A percentile compares a stretch with the other conserved stretches of the same genome.
Conservation (phyloP, 2,797 vertebrate genomes). For the Rhincodon typus region DNA sequence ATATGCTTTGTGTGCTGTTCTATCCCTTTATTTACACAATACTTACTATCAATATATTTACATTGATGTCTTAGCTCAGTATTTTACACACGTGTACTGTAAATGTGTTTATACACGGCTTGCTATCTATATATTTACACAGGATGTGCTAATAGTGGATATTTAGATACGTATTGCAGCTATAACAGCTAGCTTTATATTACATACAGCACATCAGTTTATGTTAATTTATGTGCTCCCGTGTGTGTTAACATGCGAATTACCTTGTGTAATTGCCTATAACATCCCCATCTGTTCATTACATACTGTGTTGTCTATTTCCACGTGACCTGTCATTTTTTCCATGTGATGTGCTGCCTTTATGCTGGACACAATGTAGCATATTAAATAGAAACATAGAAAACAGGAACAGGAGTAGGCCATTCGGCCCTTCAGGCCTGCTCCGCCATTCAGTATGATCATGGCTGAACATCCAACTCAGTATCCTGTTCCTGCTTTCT, state of each 20-base stretch:
- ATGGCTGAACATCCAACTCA: too few relatives aligned
- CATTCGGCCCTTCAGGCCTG: too few relatives aligned
- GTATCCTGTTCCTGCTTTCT: too few relatives aligned
- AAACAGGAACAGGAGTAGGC: too few relatives aligned
- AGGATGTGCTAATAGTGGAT: slow-evolving; percentile 9
- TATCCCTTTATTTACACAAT: neutral
- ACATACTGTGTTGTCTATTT: neutral
- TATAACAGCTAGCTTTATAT: neutral
- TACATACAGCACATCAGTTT: neutral
- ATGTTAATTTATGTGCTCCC: neutral
- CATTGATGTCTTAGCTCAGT: neutral
- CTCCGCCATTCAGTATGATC: too few relatives aligned
- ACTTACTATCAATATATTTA: neutral
- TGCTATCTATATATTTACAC: slow-evolving; percentile 1
- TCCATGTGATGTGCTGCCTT: neutral
- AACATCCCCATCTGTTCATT: neutral
- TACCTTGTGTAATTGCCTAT: neutral
- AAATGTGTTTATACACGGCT: neutral
- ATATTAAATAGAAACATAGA: too few relatives aligned
- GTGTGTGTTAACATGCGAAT: neutral
- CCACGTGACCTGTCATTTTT: neutral
- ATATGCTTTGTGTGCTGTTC: neutral
- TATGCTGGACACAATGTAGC: neutral
- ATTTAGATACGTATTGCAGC: neutral
- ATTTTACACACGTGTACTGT: neutral